phyloP scores from a whole-genome alignment of 2,113 vertebrate species.

The Sylvilagus bachmani region DNA sequence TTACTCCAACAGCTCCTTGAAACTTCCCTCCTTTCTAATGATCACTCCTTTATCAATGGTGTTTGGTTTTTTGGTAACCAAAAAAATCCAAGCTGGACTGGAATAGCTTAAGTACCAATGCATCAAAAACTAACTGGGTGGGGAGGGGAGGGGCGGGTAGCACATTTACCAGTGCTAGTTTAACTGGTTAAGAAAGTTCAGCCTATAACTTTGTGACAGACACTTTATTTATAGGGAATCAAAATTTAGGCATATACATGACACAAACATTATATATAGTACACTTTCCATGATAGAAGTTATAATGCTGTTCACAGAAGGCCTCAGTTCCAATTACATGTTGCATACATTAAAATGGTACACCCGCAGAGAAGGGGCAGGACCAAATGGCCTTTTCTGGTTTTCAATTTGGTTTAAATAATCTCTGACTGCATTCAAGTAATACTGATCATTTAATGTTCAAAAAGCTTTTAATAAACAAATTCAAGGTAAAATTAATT shows the following conservation, averaged over 20 bases:
- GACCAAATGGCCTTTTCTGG: constrained; percentile 71
- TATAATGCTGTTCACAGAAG: constrained; percentile 83
- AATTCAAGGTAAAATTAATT: constrained; percentile 91
- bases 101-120: background rate
- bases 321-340: constrained; percentile 83
- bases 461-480: constrained; percentile 93
- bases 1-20: no score
- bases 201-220: constrained; percentile 80
- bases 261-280: constrained; percentile 88
- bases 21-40: background rate
- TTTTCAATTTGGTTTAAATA: constrained; percentile 71
- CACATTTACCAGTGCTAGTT: background rate
- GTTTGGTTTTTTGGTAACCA: background rate
- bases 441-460: constrained; percentile 90
- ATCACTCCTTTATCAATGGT: background rate
- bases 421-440: constrained; percentile 87
- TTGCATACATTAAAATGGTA: constrained; percentile 82
- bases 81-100: background rate
- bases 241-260: constrained; percentile 87
- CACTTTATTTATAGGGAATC: constrained; percentile 89
- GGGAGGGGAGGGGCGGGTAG: background rate
- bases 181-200: constrained; percentile 58
- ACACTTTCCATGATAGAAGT: constrained; percentile 85
- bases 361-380: constrained; percentile 71
- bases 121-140: background rate